phyloP scores from a whole-genome alignment of 2,797 vertebrate genomes.

The Chiloscyllium punctatum region DNA sequence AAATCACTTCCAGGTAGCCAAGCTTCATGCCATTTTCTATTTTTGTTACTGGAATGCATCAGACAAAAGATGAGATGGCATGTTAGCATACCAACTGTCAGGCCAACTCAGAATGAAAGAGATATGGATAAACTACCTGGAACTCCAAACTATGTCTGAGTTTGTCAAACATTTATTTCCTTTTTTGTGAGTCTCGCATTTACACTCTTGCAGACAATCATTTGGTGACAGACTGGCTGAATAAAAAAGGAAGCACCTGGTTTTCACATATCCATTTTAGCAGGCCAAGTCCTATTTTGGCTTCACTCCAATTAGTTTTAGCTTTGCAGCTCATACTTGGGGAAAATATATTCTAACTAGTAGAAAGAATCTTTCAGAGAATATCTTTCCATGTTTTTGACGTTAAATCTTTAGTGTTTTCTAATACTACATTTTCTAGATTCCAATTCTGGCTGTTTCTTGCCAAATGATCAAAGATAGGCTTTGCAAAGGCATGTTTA shows the following conservation, averaged over 20 bases:
- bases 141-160: neutral
- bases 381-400: constrained; percentile 26
- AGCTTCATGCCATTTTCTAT: neutral
- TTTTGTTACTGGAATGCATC: neutral
- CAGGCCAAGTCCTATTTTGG: neutral
- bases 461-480: neutral
- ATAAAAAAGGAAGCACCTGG: constrained; percentile 26
- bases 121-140: neutral
- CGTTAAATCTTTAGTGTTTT: neutral
- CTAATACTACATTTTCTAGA: neutral
- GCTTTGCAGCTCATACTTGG: neutral
- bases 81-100: neutral
- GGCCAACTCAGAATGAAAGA: neutral
- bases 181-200: neutral
- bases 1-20: neutral
- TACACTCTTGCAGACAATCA: constrained; percentile 21
- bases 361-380: constrained; percentile 16
- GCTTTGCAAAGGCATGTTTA: neutral
- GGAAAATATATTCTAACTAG: constrained; percentile 24
- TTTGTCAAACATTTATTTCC: constrained; percentile 6
- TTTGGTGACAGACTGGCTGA: constrained; percentile 11
- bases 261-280: constrained; percentile 9
- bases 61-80: neutral
- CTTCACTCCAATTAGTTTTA: constrained; percentile 24
- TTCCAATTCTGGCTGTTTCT: neutral